Base-by-base conservation (phyloP, 2,888 invertebrate species). In the Thera britannica region DNA sequence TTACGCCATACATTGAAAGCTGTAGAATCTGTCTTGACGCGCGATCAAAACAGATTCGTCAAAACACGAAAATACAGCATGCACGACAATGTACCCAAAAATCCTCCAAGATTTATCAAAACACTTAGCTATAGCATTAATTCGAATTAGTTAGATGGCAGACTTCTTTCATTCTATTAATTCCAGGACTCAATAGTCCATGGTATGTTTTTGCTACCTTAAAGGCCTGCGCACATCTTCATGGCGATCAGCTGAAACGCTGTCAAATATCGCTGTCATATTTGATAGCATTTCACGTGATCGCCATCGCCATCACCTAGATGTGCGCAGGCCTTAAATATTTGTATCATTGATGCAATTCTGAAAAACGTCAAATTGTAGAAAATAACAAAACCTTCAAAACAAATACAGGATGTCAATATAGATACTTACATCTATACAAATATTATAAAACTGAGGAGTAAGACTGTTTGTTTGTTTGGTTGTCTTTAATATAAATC, bases 1-100 rank as follows among this genome's bases (percentile, higher is more conserved):
- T 82, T 84, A 84, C 85, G 82, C 90, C 92, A 85, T 90, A 93
- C 92, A 92, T 80, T 89, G 84, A 90, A 92, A 93, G 93, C 92
- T 78, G 76, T 77, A 72, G 82, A 88, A 88, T 83, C 81, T 78
- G 82, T 77, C 82, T 80, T 81, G 83, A 85, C 81, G 77, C 73
- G 58, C 60, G 51, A 75, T 83, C 83, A 83, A 86, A 85, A 83
- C 79, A 80, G 85, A 83, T 86, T 85, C 86, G 78, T 79, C 82
- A 81, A 83, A 87, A 84, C 86, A 92, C 89, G 85, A 89, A 80
- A 84, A 79, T 83, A 86, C 87, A 85, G 90, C 93, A 93, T 93
- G 93, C 93, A 93, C 86, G 87, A 88, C 85, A 89, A 86, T 87
- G 80, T 87, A 85, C 87, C 81, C 79, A 87, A 88, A 88, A 86